phyloP scores from a whole-genome alignment of 1,140 invertebrate species.

The Apis florea region DNA sequence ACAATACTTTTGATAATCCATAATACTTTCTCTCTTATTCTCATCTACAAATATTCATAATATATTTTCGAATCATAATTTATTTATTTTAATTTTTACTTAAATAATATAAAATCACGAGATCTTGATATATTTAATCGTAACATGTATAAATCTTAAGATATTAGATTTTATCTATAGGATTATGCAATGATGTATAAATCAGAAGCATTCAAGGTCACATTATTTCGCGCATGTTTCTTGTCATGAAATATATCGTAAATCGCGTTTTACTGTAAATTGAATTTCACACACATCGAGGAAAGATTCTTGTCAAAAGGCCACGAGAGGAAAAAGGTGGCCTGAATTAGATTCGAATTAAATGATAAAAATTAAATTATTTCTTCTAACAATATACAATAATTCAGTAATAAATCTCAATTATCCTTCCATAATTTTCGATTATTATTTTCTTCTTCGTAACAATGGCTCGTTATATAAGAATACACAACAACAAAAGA shows the following conservation, averaged over 20 bases:
- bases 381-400: not conserved
- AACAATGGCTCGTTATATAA: not conserved
- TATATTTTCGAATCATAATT: not conserved
- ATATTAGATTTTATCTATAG: constrained; percentile 21
- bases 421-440: not conserved
- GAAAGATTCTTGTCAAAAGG: not conserved
- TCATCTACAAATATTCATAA: not conserved
- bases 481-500: not conserved
- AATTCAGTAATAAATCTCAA: not conserved
- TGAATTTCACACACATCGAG: not conserved
- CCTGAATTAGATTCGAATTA: not conserved
- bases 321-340: not conserved
- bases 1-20: too few species aligned
- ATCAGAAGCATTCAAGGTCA: constrained; percentile 10
- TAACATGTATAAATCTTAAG: not conserved
- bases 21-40: not conserved
- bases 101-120: not conserved
- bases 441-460: not conserved
- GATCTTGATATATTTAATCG: too few species aligned
- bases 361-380: not conserved
- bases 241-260: not conserved
- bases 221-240: constrained; percentile 14
- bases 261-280: constrained; percentile 18
- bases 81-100: not conserved
- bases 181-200: not conserved